These are phyloP conservation scores for Metaphire vulgaris DNA, from an alignment of 1,140 invertebrate species.

Conservation along the genomic window DNA sequence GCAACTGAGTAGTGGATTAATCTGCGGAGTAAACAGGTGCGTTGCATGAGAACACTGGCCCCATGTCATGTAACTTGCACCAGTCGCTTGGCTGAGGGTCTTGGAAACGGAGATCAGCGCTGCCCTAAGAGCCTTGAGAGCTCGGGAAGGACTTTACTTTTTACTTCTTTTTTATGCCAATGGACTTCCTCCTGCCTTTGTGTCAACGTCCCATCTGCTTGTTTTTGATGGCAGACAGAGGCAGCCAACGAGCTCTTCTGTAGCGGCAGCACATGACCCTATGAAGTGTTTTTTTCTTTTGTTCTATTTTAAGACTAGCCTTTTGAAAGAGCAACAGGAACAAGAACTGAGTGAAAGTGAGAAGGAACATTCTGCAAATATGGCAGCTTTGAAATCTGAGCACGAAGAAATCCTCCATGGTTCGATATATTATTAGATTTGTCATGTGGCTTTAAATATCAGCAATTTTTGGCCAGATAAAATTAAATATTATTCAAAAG, in stretches of 20 bases:
- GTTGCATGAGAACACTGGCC: no score
- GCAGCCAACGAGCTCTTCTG: not conserved
- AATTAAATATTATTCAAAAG: no score
- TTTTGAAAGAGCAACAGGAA: not conserved
- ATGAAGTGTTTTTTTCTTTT: not conserved
- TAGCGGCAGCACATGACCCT: not conserved
- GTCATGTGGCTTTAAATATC: no score
- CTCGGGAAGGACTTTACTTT: not conserved
- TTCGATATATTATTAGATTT: not conserved
- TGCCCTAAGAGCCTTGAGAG: no score
- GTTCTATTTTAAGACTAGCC: not conserved
- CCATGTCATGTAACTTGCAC: no score
- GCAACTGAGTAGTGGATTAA: no score
- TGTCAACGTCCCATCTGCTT: not conserved
- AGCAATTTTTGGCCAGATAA: no score
- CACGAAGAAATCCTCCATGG: not conserved
- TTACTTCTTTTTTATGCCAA: not conserved
- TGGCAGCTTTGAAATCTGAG: not conserved
- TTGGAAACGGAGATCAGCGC: no score
- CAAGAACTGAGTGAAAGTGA: not conserved
- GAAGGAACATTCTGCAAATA: not conserved
- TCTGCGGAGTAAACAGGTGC: no score
- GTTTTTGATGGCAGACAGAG: not conserved
- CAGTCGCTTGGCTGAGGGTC: no score
- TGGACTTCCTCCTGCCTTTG: not conserved